Evolutionary conservation across 2,113 vertebrate genomes (phyloP).

Genomic region (Micronisus gabar): DNA sequence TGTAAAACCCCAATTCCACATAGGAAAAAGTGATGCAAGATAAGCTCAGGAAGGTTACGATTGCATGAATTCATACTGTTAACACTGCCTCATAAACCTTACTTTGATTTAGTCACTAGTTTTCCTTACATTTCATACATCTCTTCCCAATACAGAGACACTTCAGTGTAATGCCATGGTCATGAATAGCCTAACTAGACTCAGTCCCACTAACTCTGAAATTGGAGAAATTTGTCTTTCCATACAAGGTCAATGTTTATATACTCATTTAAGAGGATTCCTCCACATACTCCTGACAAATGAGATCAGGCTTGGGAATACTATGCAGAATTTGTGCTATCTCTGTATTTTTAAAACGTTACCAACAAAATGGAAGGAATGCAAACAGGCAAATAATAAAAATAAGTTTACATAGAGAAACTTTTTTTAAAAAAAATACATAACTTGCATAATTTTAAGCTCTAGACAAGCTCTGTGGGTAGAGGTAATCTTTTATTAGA

Average conservation of each 20-base stretch:
- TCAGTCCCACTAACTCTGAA: background rate
- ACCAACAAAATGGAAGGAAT: background rate
- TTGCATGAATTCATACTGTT: background rate
- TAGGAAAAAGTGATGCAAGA: background rate
- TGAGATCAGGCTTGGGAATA: background rate
- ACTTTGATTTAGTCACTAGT: background rate
- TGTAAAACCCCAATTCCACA: background rate
- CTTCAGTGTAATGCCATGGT: background rate
- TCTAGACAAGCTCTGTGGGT: constrained; percentile 39
- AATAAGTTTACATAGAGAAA: background rate
- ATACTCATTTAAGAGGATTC: background rate
- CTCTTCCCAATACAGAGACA: background rate
- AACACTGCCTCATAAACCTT: background rate
- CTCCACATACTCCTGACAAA: background rate
- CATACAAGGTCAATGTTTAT: constrained; percentile 6
- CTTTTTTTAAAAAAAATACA: background rate
- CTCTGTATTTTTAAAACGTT: background rate
- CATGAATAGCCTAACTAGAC: background rate
- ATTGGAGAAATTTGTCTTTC: background rate
- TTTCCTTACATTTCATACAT: background rate
- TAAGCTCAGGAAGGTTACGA: background rate
- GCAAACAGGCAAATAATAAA: constrained; percentile 15
- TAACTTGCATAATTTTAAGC: constrained; percentile 30
- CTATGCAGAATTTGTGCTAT: background rate
- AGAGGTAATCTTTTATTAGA: constrained; percentile 54